These are phyloP conservation scores for Aspiorhynchus laticeps DNA, from an alignment of 2,113 vertebrate genomes.

Conservation along the genomic window DNA sequence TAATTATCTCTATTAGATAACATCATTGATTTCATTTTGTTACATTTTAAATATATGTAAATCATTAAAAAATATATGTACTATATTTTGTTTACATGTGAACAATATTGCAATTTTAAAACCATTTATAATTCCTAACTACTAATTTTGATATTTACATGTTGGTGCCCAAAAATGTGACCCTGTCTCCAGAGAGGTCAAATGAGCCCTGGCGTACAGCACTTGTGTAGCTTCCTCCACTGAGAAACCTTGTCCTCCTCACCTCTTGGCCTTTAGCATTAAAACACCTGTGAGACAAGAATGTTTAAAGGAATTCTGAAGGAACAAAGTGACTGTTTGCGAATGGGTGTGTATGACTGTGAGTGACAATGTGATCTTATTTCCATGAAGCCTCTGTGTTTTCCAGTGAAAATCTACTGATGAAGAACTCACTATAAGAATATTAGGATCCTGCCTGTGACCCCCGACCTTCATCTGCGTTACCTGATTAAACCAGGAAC, in stretches of 20 bases:
- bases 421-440: background rate
- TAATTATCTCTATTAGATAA: background rate
- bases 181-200: conserved; percentile 87
- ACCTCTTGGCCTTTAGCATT: conserved; percentile 80
- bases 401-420: background rate
- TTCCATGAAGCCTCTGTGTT: background rate
- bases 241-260: conserved; percentile 77
- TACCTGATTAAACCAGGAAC: conserved; percentile 94
- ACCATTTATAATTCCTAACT: too few species aligned
- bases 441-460: background rate
- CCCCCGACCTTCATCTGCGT: background rate
- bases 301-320: too few species aligned
- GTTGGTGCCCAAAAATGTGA: conserved; percentile 86
- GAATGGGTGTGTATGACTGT: background rate
- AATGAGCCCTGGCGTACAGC: conserved; percentile 83
- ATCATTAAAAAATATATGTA: background rate
- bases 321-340: background rate
- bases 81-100: background rate
- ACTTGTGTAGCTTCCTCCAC: conserved; percentile 78
- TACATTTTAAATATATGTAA: background rate
- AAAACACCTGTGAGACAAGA: conserved; percentile 77
- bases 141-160: conserved; percentile 79
- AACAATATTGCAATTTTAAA: background rate
- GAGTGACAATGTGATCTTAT: background rate
- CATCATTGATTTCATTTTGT: background rate